Base-by-base conservation (phyloP, 2,888 invertebrate genomes). In the Lasioglossum leucozonium region DNA sequence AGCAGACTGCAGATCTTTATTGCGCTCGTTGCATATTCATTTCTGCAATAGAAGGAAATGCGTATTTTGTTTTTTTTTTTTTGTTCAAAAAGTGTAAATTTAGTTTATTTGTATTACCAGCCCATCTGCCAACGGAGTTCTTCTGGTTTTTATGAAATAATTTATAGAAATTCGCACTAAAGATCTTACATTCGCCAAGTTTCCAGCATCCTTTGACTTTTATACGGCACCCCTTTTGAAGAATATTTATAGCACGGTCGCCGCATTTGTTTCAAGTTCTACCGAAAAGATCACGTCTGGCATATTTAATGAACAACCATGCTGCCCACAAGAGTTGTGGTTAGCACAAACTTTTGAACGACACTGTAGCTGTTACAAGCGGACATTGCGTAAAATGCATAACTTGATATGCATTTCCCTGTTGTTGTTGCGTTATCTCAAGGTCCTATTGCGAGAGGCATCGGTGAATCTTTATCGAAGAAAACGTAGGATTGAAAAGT, bases 381-480 rank as follows among this genome's bases (percentile, higher is more conserved):
- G 69, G 40, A 69, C 40, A 69, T 69, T 69, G n/a, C 69, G 69
- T 37, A 67, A 67, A 67, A 67, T 67, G 67, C 69, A 69, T 69
- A 69, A 69, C 69, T 69, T 40, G 69, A 69, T 69, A 69, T n/a
- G 69, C 40, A 69, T 69, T 69, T 69, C 69, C 40, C 69, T 69
- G 69, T 11, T 13, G 69, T 11, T 13, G n/a, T 40, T 69, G 69
- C 22, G 13, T 69, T 69, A 67, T 69, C 40, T 69, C 69, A 69
- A 69, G 69, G 69, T 40, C n/a, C 69, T n/a, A 22, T 40, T 69
- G 40, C 40, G 40, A 13, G 40, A 13, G 40, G n/a, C 40, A 13
- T 40, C 40, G 5, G 40, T n/a, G 69, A 40, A 69, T 69, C 40
- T 69, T 69, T 37, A 40, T 69, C 69, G n/a, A 69, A 34, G 18